Evolutionary conservation across 2,888 invertebrate species (phyloP).

Genomic region (Flexamia atlantica): DNA sequence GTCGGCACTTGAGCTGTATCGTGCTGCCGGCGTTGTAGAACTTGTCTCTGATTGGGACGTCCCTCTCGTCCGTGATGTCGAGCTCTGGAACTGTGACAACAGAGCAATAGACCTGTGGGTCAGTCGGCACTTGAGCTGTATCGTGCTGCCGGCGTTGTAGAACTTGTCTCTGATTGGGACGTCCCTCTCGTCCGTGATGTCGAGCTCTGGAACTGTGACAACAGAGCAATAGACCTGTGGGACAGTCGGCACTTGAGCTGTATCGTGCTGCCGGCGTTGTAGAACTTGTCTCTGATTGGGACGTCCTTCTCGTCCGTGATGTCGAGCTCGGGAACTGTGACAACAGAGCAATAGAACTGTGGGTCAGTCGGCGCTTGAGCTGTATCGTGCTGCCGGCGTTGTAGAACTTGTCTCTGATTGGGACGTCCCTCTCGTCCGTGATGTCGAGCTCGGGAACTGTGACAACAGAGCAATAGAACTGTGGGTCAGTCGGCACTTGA

Average conservation of each 20-base stretch:
- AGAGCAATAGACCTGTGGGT: conserved; percentile 74
- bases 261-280: conserved; percentile 89
- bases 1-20: conserved; percentile 88
- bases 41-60: conserved; percentile 85
- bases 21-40: conserved; percentile 90
- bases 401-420: conserved; percentile 88
- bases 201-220: too few species aligned
- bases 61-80: conserved; percentile 88
- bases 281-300: conserved; percentile 86
- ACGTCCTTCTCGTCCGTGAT: conserved; percentile 88
- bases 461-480: conserved; percentile 61
- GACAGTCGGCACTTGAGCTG: conserved; percentile 89
- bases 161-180: conserved; percentile 87
- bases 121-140: conserved; percentile 88
- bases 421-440: conserved; percentile 86
- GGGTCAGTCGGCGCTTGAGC: conserved; percentile 87
- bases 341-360: neutral
- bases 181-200: conserved; percentile 87
- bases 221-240: too few species aligned
- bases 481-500: conserved; percentile 87
- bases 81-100: conserved; percentile 84
- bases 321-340: conserved; percentile 87
- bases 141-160: conserved; percentile 89
- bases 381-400: conserved; percentile 90
- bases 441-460: conserved; percentile 90